Conservation (phyloP, 2,797 vertebrate genomes). For the Aplochiton taeniatus region DNA sequence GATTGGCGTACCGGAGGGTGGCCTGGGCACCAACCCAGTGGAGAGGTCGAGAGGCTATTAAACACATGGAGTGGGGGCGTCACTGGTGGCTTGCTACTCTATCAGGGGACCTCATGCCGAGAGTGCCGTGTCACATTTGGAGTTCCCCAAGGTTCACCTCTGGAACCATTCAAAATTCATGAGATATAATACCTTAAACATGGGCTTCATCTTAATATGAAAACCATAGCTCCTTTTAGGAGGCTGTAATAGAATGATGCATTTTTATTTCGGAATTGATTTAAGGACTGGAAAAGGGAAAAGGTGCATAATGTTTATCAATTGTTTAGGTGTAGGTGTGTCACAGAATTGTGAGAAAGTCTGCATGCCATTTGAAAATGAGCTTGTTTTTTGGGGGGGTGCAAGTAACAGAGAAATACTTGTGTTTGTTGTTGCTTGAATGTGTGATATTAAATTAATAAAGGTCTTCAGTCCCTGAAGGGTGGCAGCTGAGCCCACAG, state of each 20-base stretch:
- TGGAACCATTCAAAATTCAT: conserved; percentile 27
- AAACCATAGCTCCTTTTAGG: not conserved
- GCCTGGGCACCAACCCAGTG: not conserved
- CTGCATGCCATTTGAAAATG: too few species aligned
- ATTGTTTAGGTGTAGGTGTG: not conserved
- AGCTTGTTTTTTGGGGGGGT: not conserved
- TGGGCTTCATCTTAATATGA: not conserved
- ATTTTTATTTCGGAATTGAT: not conserved
- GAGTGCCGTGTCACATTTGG: conserved; percentile 6
- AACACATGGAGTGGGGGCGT: not conserved
- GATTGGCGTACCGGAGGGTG: conserved; percentile 10
- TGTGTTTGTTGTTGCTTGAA: not conserved
- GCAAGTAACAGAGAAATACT: not conserved
- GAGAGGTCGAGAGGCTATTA: not conserved
- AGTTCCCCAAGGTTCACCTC: conserved; percentile 19
- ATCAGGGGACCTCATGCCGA: conserved; percentile 5
- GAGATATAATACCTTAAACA: conserved; percentile 16
- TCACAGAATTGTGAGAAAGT: too few species aligned
- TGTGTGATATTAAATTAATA: conserved; percentile 8
- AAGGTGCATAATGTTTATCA: not conserved
- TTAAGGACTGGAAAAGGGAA: not conserved
- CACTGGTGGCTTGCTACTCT: not conserved
- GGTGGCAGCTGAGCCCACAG: conserved; percentile 50
- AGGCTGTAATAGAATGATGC: not conserved
- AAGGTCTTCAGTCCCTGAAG: conserved; percentile 43